phyloP scores from a whole-genome alignment of 2,888 invertebrate genomes.

The Eulithis testata region DNA sequence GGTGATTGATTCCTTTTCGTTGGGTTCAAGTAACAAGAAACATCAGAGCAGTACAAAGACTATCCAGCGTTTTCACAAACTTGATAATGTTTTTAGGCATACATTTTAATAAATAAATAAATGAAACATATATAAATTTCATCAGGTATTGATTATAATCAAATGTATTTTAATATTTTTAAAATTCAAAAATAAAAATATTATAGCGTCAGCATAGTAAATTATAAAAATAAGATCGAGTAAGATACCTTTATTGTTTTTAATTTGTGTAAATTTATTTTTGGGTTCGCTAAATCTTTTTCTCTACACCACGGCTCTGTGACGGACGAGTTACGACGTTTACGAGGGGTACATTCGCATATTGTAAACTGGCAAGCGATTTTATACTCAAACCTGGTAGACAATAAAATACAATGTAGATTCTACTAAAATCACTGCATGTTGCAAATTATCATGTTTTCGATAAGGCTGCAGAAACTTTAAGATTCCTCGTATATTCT shows the following conservation, averaged over 20 bases:
- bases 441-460: slow-evolving; percentile 18
- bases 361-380: slow-evolving; percentile 52
- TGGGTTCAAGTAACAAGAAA: slow-evolving; percentile 40
- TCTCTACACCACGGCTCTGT: slow-evolving; percentile 40
- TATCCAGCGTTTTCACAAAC: too few species aligned
- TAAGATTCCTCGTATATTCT: neutral
- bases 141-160: too few species aligned
- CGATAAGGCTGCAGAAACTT: neutral
- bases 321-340: slow-evolving; percentile 64
- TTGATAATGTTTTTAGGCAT: too few species aligned
- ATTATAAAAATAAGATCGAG: too few species aligned
- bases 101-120: neutral
- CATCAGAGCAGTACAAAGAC: slow-evolving; percentile 24
- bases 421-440: slow-evolving; percentile 9
- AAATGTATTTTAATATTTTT: neutral
- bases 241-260: too few species aligned
- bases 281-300: slow-evolving; percentile 16
- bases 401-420: slow-evolving; percentile 31
- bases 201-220: too few species aligned
- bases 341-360: slow-evolving; percentile 61
- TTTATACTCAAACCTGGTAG: slow-evolving; percentile 41
- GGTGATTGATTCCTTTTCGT: slow-evolving; percentile 66
- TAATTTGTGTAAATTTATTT: neutral
- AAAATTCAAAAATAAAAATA: too few species aligned
- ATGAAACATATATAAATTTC: too few species aligned